A percentile compares a stretch with the other conserved stretches of the same genome.
These are phyloP conservation scores for Pelvicachromis taeniatus DNA, from an alignment of 2,113 vertebrate genomes.

Conservation along the genomic window DNA sequence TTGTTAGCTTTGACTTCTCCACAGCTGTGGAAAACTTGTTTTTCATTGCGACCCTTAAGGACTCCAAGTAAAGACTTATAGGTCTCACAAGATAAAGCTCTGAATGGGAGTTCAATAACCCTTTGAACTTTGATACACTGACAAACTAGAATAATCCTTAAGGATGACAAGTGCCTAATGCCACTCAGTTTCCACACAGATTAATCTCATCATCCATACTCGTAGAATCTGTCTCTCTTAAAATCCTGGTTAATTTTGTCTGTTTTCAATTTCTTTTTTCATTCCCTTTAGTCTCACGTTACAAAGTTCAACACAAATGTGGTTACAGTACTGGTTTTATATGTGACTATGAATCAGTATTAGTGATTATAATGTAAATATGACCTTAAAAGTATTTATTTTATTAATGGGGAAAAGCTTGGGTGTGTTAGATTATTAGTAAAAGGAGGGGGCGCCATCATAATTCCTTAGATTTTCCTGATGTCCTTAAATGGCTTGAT, in stretches of 20 bases:
- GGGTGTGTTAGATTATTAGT: not conserved
- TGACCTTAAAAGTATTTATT: not conserved
- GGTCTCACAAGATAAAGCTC: not conserved
- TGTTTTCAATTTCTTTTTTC: not conserved
- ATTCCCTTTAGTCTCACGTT: not conserved
- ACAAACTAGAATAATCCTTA: conserved; percentile 36
- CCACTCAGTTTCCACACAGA: conserved; percentile 30
- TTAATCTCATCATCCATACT: conserved; percentile 44
- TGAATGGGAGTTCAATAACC: not conserved
- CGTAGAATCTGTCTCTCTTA: not conserved
- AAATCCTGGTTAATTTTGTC: not conserved
- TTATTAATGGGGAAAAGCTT: not conserved
- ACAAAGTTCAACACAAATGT: not conserved
- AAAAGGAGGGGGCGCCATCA: not conserved
- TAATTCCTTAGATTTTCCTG: not conserved
- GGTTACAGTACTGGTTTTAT: not conserved
- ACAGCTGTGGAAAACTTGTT: not conserved
- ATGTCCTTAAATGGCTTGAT: not conserved
- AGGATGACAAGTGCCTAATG: conserved; percentile 18
- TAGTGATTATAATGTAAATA: not conserved
- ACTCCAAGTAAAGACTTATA: not conserved
- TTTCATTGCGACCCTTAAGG: not conserved
- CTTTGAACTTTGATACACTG: conserved; percentile 28
- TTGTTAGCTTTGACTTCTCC: conserved; percentile 11
- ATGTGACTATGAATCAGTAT: not conserved